Evolutionary conservation across 2,888 invertebrate species (phyloP), one percentile per base, ranked within the genome.

Genomic region (Timema podura): DNA sequence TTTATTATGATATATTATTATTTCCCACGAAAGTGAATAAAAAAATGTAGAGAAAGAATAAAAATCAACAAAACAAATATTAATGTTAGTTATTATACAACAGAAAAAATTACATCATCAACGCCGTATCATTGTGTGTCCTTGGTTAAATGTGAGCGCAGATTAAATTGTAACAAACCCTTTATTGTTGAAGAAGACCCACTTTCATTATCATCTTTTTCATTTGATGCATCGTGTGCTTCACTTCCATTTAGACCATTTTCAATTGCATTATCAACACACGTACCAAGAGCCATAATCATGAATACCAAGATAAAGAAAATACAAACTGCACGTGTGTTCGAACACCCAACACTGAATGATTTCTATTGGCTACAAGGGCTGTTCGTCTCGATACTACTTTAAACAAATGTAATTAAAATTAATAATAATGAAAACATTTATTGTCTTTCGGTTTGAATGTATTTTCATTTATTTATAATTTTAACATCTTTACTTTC

Each of bases 221-320:
- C 70, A 69, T 54, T 70, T 30, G 64, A 64, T n/a, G 57, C 59
- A 44, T 48, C 61, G 64, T 70, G 70, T 67, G 67, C 67, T 59
- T 65, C 67, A 59, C 64, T 46, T 64, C 68, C 68, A 61, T 72
- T 68, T 57, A 73, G 78, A 73, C 79, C 79, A 74, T 79, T 79
- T 75, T 80, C 80, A 71, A 78, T 75, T 74, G 78, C 77, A 71
- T 77, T 77, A 74, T 81, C 81, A 72, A 81, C 79, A 75, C 81
- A 80, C 72, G 81, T 79, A 70, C 80, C 81, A 74, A 82, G 79
- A 79, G 81, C 81, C 82, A 82, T 82, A 74, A 70, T 74, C 71
- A 67, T 54, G 48, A 48, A 46, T 59, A 67, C 69, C 54, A 49
- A 70, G 51, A 46, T 48, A 65, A 59, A 54, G 49, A 45, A 66